Percentiles rank a stretch among this genome's conserved stretches.
phyloP scores from a whole-genome alignment of 2,797 vertebrate species.

The Enteromius thamalakanensis region DNA sequence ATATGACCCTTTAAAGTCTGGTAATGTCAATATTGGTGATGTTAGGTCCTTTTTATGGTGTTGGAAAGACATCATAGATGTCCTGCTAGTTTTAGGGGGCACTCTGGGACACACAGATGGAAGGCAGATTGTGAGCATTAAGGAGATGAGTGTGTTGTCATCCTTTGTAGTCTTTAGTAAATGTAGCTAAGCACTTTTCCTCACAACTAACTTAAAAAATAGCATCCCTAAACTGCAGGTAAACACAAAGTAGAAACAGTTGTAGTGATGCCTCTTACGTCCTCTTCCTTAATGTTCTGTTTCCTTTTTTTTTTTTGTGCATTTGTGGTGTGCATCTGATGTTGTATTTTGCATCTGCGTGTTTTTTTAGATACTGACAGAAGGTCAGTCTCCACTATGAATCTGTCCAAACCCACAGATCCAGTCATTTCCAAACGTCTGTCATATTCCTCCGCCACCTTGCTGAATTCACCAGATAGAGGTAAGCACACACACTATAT shows the following conservation, averaged over 20 bases:
- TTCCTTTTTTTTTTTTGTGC: conserved; percentile 13
- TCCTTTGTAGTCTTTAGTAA: neutral
- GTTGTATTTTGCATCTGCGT: conserved; percentile 77
- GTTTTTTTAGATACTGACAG: conserved; percentile 90
- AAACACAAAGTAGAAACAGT: neutral
- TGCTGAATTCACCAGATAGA: conserved; percentile 96
- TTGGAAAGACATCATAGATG: conserved; percentile 3
- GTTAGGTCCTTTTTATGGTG: neutral
- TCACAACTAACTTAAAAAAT: neutral
- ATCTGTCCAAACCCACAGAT: conserved; percentile 96
- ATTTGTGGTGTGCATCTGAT: conserved; percentile 31
- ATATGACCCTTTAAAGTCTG: neutral
- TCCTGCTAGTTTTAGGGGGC: neutral
- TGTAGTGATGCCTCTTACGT: neutral
- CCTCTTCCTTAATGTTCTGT: neutral
- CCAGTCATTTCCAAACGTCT: conserved; percentile 97
- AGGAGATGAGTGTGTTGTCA: conserved; percentile 2
- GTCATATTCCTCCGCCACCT: conserved; percentile 94
- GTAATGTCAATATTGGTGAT: neutral
- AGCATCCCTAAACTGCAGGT: neutral
- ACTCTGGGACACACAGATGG: conserved; percentile 9
- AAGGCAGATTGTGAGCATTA: conserved; percentile 15
- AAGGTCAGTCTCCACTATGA: conserved; percentile 96
- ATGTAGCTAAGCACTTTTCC: conserved; percentile 1
- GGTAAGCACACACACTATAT: conserved; percentile 78